Conservation (phyloP, 2,113 vertebrate species). For the Ictidomys tridecemlineatus region DNA sequence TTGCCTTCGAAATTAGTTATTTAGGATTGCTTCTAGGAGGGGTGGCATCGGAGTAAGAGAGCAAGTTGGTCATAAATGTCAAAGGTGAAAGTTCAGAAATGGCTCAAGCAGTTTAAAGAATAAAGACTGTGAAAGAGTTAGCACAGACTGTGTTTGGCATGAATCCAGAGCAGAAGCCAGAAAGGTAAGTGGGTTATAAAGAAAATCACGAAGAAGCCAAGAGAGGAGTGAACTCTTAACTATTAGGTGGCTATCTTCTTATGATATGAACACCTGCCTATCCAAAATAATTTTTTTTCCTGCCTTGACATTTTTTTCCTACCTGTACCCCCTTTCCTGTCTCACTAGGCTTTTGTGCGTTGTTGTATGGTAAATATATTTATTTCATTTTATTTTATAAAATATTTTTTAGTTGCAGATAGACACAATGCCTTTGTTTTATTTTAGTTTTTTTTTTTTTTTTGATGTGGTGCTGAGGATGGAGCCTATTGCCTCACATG, state of each 20-base stretch:
- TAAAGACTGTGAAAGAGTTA: neutral
- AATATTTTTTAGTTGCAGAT: too few relatives aligned
- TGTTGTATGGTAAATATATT: neutral
- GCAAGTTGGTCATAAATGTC: neutral
- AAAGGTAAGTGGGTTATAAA: slow-evolving; percentile 27
- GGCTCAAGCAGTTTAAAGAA: slow-evolving; percentile 30
- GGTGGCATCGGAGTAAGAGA: neutral
- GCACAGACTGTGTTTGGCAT: neutral
- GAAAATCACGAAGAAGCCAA: slow-evolving; percentile 1
- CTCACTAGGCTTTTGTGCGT: neutral
- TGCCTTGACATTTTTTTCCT: neutral
- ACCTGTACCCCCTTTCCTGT: neutral
- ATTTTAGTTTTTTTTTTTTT: too few relatives aligned
- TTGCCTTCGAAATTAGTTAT: neutral
- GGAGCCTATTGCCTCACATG: too few relatives aligned
- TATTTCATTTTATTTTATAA: neutral
- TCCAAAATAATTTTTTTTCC: neutral
- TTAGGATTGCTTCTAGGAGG: neutral
- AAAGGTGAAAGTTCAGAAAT: slow-evolving; percentile 37
- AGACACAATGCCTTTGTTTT: too few relatives aligned
- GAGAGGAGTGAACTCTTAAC: neutral
- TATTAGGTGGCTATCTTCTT: neutral
- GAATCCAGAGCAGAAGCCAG: slow-evolving; percentile 58
- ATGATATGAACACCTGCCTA: neutral
- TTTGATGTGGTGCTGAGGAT: too few relatives aligned